Evolutionary conservation across 2,113 vertebrate genomes (phyloP).

Genomic region (Pomatostomus ruficeps): DNA sequence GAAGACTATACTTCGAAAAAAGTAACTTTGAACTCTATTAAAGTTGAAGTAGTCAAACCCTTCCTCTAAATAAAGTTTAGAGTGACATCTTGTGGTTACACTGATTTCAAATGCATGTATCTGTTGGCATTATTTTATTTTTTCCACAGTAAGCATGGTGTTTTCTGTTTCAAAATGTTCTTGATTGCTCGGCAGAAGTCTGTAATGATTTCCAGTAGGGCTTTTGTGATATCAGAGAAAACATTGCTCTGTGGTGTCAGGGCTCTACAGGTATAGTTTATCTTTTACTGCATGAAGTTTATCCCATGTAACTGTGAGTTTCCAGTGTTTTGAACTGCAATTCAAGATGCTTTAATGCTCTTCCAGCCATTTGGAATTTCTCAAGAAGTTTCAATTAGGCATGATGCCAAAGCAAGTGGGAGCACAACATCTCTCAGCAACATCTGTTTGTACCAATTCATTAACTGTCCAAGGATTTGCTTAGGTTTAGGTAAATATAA

Average conservation of each 20-base stretch:
- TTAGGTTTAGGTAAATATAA: neutral
- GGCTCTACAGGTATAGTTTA: neutral
- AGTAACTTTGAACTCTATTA: neutral
- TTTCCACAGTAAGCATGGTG: neutral
- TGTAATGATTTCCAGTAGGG: neutral
- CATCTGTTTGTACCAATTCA: neutral
- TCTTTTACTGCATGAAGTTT: neutral
- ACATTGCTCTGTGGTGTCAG: neutral
- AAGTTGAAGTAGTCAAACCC: neutral
- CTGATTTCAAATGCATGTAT: neutral
- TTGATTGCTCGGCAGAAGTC: neutral
- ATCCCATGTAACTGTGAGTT: neutral
- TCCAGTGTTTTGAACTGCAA: neutral
- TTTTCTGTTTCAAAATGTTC: neutral
- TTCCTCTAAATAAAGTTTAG: constrained; percentile 55
- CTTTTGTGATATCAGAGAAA: neutral
- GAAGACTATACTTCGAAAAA: neutral
- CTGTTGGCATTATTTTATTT: neutral
- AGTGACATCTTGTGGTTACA: constrained; percentile 78
- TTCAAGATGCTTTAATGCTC: neutral
- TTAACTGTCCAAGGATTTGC: neutral
- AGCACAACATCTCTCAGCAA: neutral
- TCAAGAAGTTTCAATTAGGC: neutral
- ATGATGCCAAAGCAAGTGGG: neutral
- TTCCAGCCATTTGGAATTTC: neutral